A percentile compares a stretch with the other conserved stretches of the same genome.
Evolutionary conservation across 2,797 vertebrate genomes (phyloP).

Genomic region (Enoplosus armatus): DNA sequence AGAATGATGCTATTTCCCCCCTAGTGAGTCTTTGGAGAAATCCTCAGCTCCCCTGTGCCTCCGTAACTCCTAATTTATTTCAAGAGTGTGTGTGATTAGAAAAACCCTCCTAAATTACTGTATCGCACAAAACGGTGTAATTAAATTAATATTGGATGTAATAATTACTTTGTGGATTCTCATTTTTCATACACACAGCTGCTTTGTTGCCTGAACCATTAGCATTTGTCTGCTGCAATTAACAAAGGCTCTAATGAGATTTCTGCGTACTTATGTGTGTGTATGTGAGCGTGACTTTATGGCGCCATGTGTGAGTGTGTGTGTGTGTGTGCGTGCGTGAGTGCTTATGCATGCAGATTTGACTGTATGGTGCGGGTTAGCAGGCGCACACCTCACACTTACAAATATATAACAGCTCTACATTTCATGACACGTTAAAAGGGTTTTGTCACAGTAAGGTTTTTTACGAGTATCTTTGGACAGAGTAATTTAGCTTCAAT

Average conservation of each 20-base stretch:
- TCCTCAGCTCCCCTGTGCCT: conserved; percentile 77
- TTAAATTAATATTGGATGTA: conserved; percentile 92
- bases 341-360: conserved; percentile 82
- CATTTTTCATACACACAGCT: conserved; percentile 86
- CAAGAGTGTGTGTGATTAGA: conserved; percentile 84
- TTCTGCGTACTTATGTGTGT: conserved; percentile 81
- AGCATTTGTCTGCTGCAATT: conserved; percentile 92
- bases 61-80: conserved; percentile 85
- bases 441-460: conserved; percentile 86
- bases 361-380: conserved; percentile 31
- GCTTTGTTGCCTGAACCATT: conserved; percentile 92
- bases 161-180: conserved; percentile 91
- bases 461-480: conserved; percentile 91
- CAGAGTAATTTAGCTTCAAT: conserved; percentile 88
- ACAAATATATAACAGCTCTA: conserved; percentile 81
- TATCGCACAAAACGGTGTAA: conserved; percentile 86
- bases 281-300: conserved; percentile 73
- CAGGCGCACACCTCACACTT: conserved; percentile 42
- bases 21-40: conserved; percentile 79
- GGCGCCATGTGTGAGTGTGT: conserved; percentile 41
- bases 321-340: conserved; percentile 18
- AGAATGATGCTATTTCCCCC: conserved; percentile 77
- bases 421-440: conserved; percentile 87
- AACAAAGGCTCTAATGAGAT: conserved; percentile 96
- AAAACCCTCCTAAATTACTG: conserved; percentile 84